Conservation (phyloP, 2,888 invertebrate genomes). For the Tanytarsus gracilentus region DNA sequence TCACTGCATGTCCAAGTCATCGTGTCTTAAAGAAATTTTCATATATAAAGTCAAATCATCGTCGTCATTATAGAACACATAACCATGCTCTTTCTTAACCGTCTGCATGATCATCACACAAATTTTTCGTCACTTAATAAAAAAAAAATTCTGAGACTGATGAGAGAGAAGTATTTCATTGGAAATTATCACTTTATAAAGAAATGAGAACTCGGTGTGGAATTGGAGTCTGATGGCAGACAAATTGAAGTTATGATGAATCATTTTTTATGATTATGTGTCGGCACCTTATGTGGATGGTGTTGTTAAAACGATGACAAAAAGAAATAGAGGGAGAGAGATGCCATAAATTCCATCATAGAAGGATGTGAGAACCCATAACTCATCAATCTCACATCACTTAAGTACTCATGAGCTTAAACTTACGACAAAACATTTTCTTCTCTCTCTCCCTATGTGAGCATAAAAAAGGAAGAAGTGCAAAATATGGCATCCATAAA, state of each 20-base stretch:
- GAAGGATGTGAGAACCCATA: constrained; percentile 15
- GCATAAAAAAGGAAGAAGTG: constrained; percentile 1
- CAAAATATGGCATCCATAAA: constrained; percentile 15
- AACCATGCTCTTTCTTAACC: too few relatives aligned
- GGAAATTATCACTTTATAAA: background rate
- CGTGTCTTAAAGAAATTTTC: too few relatives aligned
- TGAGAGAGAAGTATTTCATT: too few relatives aligned
- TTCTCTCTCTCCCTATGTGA: background rate
- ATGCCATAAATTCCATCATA: constrained; percentile 18
- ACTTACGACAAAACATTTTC: background rate
- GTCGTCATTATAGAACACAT: too few relatives aligned
- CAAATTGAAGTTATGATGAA: constrained; percentile 10
- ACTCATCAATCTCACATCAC: constrained; percentile 2
- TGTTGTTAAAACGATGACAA: background rate
- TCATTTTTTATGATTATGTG: constrained; percentile 27
- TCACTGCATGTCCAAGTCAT: too few relatives aligned
- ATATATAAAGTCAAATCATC: too few relatives aligned
- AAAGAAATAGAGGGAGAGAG: background rate
- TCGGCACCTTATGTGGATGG: constrained; percentile 1
- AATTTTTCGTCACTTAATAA: constrained; percentile 13
- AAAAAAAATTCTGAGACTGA: background rate
- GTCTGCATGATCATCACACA: too few relatives aligned
- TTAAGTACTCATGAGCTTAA: background rate
- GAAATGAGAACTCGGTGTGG: background rate
- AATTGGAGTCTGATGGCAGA: background rate